These are phyloP conservation scores for Peromyscus californicus DNA, from an alignment of 2,113 vertebrate genomes.

Conservation along the genomic window DNA sequence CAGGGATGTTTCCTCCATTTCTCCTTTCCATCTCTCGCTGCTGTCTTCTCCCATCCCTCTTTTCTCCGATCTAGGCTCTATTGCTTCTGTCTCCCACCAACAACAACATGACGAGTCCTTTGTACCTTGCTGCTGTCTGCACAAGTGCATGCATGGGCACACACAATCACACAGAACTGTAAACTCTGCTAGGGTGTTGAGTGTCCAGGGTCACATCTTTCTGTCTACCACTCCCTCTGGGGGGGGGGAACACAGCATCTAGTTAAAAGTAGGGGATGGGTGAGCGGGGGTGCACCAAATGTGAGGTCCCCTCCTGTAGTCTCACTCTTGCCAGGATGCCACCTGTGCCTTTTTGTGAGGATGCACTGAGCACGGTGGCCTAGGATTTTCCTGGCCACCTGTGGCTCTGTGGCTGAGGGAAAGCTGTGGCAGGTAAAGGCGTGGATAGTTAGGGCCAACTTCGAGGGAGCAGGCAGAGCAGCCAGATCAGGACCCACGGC, in stretches of 20 bases:
- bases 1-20: background rate
- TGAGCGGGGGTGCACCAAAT: background rate
- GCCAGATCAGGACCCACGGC: no score
- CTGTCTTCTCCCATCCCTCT: background rate
- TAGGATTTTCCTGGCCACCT: background rate
- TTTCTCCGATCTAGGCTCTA: accelerated
- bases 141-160: accelerated
- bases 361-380: background rate
- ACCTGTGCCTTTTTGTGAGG: background rate
- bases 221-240: accelerated
- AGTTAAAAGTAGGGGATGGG: background rate
- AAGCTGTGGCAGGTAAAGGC: no score
- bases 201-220: background rate
- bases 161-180: no score
- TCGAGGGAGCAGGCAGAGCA: background rate
- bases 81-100: accelerated
- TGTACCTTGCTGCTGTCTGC: no score
- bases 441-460: background rate
- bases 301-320: background rate
- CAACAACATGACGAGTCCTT: accelerated
- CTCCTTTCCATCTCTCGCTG: accelerated
- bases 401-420: background rate
- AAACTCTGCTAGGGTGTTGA: background rate
- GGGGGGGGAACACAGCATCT: accelerated
- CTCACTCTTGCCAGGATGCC: background rate